Base-by-base conservation (phyloP, 2,797 vertebrate species). In the Pseudotriccus pelzelni region DNA sequence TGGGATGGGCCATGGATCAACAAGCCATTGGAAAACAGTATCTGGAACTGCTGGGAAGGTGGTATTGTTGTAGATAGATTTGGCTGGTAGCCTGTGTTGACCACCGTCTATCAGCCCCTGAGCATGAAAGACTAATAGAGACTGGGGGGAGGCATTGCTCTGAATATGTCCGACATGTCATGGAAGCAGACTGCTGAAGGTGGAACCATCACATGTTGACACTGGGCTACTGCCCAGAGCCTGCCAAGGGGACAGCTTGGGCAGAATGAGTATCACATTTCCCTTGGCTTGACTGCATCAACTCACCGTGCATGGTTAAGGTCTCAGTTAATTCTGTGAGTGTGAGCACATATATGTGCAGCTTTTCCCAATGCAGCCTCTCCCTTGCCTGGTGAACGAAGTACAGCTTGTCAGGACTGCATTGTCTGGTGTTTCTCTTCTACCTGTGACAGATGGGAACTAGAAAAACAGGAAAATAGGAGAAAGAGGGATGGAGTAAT, bases 341-440 rank as follows among this genome's bases (percentile, higher is more conserved):
- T 13, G 25, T 9, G 6, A 3, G 2, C 3, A 1, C 18, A 6
- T 7, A 0, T 2, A 14, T 15, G 23, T 43, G 39, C 24, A 50
- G 28, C 25, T 67, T 36, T 63, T 52, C 25, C 53, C 43, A 5
- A 3, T 23, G 34, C 27, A 80, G 49, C 22, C 22, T 32, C 10
- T 36, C 41, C 28, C 18, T 60, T 3, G 0, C 36, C 32, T 47
- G 39, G 9, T 50, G 37, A 75, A 10, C 20, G 37, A 30, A 34
- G 17, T 14, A 44, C 34, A 50, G 24, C 20, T 52, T 68, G 34
- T 30, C 62, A 75, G 46, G 17, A 16, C n/a, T 1, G 0, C 17
- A 4, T 4, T 58, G 36, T 22, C 46, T 77, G 14, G 30, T 58
- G 22, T 60, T 91, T 70, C 32, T 58, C 44, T 84, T 87, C 44